Evolutionary conservation across 2,888 invertebrate genomes (phyloP), one percentile per base, ranked within the genome.

Genomic region (Nezara viridula): DNA sequence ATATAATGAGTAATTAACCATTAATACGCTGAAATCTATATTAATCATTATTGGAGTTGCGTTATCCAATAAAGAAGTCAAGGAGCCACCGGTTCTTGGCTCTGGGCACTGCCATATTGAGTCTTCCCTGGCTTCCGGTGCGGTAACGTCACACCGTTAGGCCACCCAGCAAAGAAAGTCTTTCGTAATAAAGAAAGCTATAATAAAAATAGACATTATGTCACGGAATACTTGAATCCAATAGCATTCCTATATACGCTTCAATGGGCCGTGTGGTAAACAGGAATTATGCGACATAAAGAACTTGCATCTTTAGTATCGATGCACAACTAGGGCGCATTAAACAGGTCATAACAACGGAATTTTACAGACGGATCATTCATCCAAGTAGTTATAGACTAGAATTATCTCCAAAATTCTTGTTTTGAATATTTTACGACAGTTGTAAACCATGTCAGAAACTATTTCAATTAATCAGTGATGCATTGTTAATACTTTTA

Each of bases 171-270:
- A 37, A 37, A 73, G 66, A 73, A 73, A 73, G 32, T 73, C 66
- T 37, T 73, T 73, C 66, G 66, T 37, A 73, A 73, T 73, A 37
- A 73, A 73, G 66, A 73, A 73, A 73, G 66, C 14, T 37, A 21
- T 2, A 37, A 37, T 37, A 19, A 73, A 37, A 37, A 21, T 0
- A 0, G 16, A 37, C 19, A 37, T 73, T 73, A 73, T 32, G 9
- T 73, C 16, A 73, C 37, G 37, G 37, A 37, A 73, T 37, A 32
- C 32, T 37, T 19, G 7, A 73, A 37, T 73, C 19, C 32, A 21
- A 73, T 37, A 32, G 19, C 16, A 7, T 7, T 19, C 1, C 32
- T 21, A 21, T 37, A 73, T 19, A 9, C 37, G 19, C 14, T 32
- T 32, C 2, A 27, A 27, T 27, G 12, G 14, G 1, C 4, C 16